A percentile compares a stretch with the other conserved stretches of the same genome.
Evolutionary conservation across 2,888 invertebrate species (phyloP).

Genomic region (Tipula confusa): DNA sequence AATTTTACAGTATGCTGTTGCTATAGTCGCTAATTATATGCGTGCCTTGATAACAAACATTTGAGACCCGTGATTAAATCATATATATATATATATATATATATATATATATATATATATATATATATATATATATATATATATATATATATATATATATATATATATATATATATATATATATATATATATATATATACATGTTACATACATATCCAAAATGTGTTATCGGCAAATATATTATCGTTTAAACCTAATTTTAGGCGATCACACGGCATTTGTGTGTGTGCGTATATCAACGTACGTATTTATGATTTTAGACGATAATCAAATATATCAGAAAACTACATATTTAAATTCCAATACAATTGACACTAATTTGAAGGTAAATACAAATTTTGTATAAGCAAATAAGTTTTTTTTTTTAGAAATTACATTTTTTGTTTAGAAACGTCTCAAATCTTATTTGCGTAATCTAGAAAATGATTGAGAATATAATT

Average conservation of each 20-base stretch:
- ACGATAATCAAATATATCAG: neutral
- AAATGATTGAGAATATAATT: neutral
- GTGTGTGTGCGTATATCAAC: neutral
- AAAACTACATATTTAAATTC: neutral
- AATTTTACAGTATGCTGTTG: neutral
- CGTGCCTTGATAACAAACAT: neutral
- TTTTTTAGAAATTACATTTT: neutral
- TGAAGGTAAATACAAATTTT: neutral
- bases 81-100: too few species aligned
- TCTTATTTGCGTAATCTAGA: conserved; percentile 9
- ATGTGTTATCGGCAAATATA: neutral
- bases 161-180: too few species aligned
- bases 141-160: too few species aligned
- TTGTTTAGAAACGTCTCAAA: neutral
- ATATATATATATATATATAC: too few species aligned
- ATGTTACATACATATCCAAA: too few species aligned
- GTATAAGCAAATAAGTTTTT: neutral
- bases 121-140: too few species aligned
- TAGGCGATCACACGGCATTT: neutral
- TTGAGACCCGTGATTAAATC: neutral
- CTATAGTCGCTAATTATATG: neutral
- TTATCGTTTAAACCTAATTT: neutral
- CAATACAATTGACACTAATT: conserved; percentile 5
- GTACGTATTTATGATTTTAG: neutral
- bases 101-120: too few species aligned